Conservation (phyloP, 1,140 invertebrate species). For the Caenorhabditis elegans region DNA sequence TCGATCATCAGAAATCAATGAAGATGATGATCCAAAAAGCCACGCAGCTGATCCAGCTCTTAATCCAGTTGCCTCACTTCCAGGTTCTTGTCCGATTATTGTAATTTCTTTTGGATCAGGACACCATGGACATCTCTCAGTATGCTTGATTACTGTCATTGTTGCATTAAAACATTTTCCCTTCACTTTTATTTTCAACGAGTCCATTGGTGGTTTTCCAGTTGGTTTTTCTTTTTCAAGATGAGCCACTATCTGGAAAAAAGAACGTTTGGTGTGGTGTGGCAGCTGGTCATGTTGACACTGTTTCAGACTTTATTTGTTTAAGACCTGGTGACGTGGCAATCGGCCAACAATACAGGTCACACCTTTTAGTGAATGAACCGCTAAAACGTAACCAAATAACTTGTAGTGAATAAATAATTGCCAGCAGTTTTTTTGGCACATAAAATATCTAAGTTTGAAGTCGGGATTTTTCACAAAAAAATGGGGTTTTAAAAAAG, state of each 20-base stretch:
- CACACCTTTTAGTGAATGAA: not conserved
- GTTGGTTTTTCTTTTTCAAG: conserved; percentile 12
- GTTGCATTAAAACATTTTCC: conserved; percentile 54
- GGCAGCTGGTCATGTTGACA: not conserved
- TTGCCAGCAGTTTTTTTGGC: too few relatives aligned
- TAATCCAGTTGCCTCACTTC: conserved; percentile 5
- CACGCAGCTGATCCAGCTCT: not conserved
- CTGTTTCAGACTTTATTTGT: not conserved
- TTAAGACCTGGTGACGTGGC: not conserved
- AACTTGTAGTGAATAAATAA: too few relatives aligned
- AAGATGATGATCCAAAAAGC: conserved; percentile 17
- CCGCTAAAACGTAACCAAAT: not conserved
- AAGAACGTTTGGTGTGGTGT: not conserved
- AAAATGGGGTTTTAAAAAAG: too few relatives aligned
- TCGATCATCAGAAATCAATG: conserved; percentile 33
- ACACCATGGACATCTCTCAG: conserved; percentile 53
- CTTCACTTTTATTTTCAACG: conserved; percentile 22
- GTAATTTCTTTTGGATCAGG: conserved; percentile 47
- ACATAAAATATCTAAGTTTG: too few relatives aligned
- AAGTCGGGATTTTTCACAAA: too few relatives aligned
- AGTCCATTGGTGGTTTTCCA: conserved; percentile 30
- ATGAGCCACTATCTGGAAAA: not conserved
- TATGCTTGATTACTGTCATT: conserved; percentile 47
- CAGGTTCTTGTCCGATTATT: conserved; percentile 42
- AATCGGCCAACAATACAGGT: not conserved